Evolutionary conservation across 2,888 invertebrate genomes (phyloP).

Genomic region (Amphipyra tragopoginis): DNA sequence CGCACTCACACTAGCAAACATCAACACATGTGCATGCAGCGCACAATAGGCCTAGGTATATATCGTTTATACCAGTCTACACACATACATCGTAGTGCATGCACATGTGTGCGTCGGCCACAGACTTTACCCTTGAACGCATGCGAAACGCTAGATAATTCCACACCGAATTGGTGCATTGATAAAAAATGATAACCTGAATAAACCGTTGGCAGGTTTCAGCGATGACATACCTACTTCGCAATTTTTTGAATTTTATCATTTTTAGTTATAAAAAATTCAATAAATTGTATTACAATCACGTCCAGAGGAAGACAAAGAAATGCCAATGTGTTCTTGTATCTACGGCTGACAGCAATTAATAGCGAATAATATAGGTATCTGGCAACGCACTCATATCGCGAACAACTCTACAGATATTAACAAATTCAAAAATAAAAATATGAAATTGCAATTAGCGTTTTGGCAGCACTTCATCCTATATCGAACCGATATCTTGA

Average conservation of each 20-base stretch:
- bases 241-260: slow-evolving; percentile 34
- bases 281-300: slow-evolving; percentile 23
- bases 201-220: slow-evolving; percentile 72
- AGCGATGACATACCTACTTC: slow-evolving; percentile 55
- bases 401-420: neutral
- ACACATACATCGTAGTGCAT: slow-evolving; percentile 67
- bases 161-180: slow-evolving; percentile 84
- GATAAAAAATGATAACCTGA: slow-evolving; percentile 86
- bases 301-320: slow-evolving; percentile 20
- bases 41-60: slow-evolving; percentile 81
- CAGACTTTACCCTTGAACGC: slow-evolving; percentile 88
- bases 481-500: slow-evolving; percentile 1
- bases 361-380: neutral
- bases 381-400: slow-evolving; percentile 1
- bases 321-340: slow-evolving; percentile 18
- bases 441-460: slow-evolving; percentile 1
- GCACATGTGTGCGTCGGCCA: slow-evolving; percentile 78
- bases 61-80: slow-evolving; percentile 67
- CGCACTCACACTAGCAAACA: slow-evolving; percentile 73
- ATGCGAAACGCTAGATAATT: slow-evolving; percentile 85
- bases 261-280: slow-evolving; percentile 22
- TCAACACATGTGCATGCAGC: slow-evolving; percentile 72
- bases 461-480: slow-evolving; percentile 23
- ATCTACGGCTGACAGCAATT: slow-evolving; percentile 8
- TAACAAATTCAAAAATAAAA: slow-evolving; percentile 13